Evolutionary conservation across 2,888 invertebrate genomes (phyloP), one percentile per base, ranked within the genome.

Genomic region (Toxonevra muliebris): DNA sequence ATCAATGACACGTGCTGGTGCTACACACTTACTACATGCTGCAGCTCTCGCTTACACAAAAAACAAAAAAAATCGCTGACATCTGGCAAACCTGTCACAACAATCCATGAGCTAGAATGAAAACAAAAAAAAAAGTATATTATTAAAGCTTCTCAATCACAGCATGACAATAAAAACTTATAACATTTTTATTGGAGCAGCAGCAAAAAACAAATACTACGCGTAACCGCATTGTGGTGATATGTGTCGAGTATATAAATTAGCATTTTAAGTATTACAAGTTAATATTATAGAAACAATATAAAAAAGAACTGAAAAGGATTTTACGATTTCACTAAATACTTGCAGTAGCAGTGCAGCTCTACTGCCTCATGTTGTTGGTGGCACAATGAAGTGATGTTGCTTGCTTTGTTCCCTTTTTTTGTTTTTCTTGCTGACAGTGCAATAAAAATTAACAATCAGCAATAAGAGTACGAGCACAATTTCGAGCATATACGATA

Each of bases 361-460:
- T 13, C 12, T 42, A 53, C 12, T 13, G n/a, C 30, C 15, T n/a
- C n/a, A n/a, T 13, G 41, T 15, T 15, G 17, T 30, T n/a, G 59
- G 15, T 30, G 30, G 52, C 11, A 41, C 43, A 58, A 57, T 65
- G 63, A 70, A 57, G 66, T 71, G 69, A 68, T 69, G 69, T 63
- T 71, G 60, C 60, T 65, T 59, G 50, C 40, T 7, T 61, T 12
- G 55, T 55, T 67, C 60, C 45, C 52, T 70, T 70, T 71, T 65
- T 73, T n/a, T n/a, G n/a, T n/a, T 42, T 54, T 50, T 68, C 64
- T 62, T 63, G 74, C 75, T 81, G 78, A 77, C 79, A 80, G 76
- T 71, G 80, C 79, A 79, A 79, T 80, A 80, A 79, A 79, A 80
- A 76, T 77, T 77, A 80, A 79, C 76, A 75, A 75, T 65, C 66